These are phyloP conservation scores for Urocolius indicus DNA, from an alignment of 2,113 vertebrate species.

Conservation along the genomic window DNA sequence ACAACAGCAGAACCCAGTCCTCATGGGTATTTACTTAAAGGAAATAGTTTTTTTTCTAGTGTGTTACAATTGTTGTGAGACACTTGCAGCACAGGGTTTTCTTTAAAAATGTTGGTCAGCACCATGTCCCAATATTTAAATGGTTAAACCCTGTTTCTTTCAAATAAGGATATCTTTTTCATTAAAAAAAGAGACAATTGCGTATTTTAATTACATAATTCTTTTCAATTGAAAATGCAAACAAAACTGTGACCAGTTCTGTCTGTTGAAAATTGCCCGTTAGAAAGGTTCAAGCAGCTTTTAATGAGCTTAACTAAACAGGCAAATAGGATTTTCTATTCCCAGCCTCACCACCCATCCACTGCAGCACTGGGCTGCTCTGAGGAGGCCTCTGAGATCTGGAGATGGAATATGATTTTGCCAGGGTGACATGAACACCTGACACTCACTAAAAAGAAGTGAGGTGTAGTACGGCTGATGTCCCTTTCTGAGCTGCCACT, in stretches of 20 bases:
- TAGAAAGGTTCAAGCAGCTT: background rate
- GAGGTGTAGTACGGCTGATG: background rate
- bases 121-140: background rate
- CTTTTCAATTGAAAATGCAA: background rate
- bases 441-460: background rate
- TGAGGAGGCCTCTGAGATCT: background rate
- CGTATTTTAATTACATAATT: background rate
- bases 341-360: background rate
- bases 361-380: background rate
- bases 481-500: accelerated
- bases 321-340: background rate
- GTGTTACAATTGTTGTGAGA: background rate
- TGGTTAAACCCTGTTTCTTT: background rate
- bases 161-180: background rate
- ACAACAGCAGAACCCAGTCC: background rate
- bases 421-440: background rate
- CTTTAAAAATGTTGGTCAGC: background rate
- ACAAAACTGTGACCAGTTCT: background rate
- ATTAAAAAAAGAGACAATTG: background rate
- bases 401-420: background rate
- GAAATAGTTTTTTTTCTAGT: background rate
- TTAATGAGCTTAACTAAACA: background rate
- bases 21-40: background rate
- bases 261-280: background rate
- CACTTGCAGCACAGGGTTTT: background rate